Base-by-base conservation (phyloP, 2,888 invertebrate species). In the Ellobium chinense region DNA sequence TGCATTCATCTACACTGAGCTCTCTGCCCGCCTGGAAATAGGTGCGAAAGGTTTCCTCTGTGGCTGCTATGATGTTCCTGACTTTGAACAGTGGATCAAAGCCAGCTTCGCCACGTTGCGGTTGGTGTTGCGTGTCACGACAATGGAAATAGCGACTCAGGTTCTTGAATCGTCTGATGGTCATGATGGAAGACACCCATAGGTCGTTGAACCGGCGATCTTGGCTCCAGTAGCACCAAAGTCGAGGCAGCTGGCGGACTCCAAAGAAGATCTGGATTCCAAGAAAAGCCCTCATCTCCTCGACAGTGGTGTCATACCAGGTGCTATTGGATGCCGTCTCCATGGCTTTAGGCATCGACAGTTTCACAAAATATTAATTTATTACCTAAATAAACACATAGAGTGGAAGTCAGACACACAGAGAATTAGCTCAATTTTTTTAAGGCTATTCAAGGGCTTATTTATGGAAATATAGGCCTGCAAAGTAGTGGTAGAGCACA, bases 1-100 rank as follows among this genome's bases (percentile, higher is more conserved):
- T 85, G 36, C 58, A n/a, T 27, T 82, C 82, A 54, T 85, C 84
- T 9, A 82, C 70, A 9, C 72, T 78, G 0, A 80, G 9, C n/a
- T 85, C 82, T 27, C 81, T 27, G 1, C 56, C 72, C 1, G 81
- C 31, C 14, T 72, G 56, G 62, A 68, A 84, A 7, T 21, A 7
- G n/a, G 21, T 21, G 18, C 27, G 27, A n/a, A 37, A 37, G 2
- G 37, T 46, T 21, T n/a, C n/a, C 60, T 34, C 4, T 24, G 54
- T 68, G n/a, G 68, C 21, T 3, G 3, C 77, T n/a, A 81, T 66
- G 18, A 78, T 27, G 1, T 63, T 65, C 46, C 78, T 36, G 12
- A 82, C 73, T 74, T 82, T 81, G 73, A 46, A 81, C 2, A 80
- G 56, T 27, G 80, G 76, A 54, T 83, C 83, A 75, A 77, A 74